Evolutionary conservation across 2,113 vertebrate species (phyloP).

Genomic region (Pseudorhombus dupliciocellatus): DNA sequence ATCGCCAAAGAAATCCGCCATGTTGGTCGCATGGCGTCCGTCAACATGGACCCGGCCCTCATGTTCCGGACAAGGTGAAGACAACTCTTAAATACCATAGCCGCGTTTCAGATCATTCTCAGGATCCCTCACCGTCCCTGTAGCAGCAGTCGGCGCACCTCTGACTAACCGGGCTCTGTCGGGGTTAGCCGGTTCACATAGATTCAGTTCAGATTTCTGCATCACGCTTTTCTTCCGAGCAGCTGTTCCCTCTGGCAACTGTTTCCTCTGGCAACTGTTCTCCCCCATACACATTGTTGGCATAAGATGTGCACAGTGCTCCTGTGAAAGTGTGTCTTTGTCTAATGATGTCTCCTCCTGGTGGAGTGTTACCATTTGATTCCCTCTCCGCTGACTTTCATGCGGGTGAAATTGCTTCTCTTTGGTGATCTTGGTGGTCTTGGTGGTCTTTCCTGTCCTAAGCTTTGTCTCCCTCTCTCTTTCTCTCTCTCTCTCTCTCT

Average conservation of each 20-base stretch:
- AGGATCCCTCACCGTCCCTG: not conserved
- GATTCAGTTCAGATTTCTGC: conserved; percentile 36
- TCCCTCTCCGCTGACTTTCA: conserved; percentile 73
- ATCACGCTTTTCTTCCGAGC: conserved; percentile 61
- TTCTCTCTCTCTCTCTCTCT: conserved; percentile 87
- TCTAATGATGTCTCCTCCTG: conserved; percentile 57
- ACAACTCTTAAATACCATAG: not conserved
- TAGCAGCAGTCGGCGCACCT: conserved; percentile 32
- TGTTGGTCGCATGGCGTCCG: conserved; percentile 96
- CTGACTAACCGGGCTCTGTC: conserved; percentile 40
- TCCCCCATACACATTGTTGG: conserved; percentile 50
- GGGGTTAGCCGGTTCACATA: conserved; percentile 54
- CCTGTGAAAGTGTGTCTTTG: conserved; percentile 63
- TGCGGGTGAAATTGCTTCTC: conserved; percentile 76
- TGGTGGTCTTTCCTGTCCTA: conserved; percentile 89
- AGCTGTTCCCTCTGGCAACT: conserved; percentile 61
- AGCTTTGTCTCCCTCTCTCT: conserved; percentile 88
- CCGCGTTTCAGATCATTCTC: not conserved
- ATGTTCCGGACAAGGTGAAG: conserved; percentile 96
- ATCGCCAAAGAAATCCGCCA: conserved; percentile 99
- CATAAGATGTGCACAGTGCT: conserved; percentile 51
- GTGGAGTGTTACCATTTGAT: conserved; percentile 54
- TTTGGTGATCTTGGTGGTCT: conserved; percentile 85
- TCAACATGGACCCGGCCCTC: conserved; percentile 98
- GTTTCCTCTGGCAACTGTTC: conserved; percentile 49